Base-by-base conservation (phyloP, 64 coral and sea anemone genomes). In the Porites lutea region DNA sequence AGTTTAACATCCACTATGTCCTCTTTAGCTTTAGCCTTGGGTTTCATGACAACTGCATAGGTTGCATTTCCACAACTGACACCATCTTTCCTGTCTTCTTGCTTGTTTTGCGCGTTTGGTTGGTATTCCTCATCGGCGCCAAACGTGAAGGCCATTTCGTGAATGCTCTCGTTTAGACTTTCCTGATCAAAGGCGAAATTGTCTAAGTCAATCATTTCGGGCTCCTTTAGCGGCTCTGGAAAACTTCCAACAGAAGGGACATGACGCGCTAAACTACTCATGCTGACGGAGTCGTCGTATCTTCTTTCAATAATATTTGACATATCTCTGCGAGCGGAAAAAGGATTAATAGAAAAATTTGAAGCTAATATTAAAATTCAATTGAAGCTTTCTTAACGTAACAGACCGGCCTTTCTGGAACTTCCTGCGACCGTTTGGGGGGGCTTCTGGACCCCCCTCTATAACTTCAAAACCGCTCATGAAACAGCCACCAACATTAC, bases 111-210 rank as follows among this genome's bases (percentile, higher is more conserved):
- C 2, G 62, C 61, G 13, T 48, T 19, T 0, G 81, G 63, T 47
- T 84, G 81, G 7, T 21, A 84, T n/a, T 84, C 81, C n/a, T 84
- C 81, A 12, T 84, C 81, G 10, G 81, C 62, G 44, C 81, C 81
- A 46, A 84, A 84, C 3, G 81, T 48, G 2, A 48, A 68, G 8
- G 45, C 48, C 14, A 84, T 65, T 51, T 65, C 63, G 52, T 65
- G 64, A 22, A 84, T 84, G 37, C 81, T 84, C 18, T 84, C 81
- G 20, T 67, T 49, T 61, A 84, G n/a, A 49, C 81, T 84, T 84
- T 84, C 81, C 15, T 47, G 46, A 19, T 84, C 81, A 19, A 84
- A 84, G 10, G 63, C 81, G 19, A 84, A 84, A 63, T 49, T 67
- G 62, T 84, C 81, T 2, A 84, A 60, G n/a, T 65, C 63, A 15